Evolutionary conservation across 2,797 vertebrate species (phyloP).

Genomic region (Clarias platycephalus): DNA sequence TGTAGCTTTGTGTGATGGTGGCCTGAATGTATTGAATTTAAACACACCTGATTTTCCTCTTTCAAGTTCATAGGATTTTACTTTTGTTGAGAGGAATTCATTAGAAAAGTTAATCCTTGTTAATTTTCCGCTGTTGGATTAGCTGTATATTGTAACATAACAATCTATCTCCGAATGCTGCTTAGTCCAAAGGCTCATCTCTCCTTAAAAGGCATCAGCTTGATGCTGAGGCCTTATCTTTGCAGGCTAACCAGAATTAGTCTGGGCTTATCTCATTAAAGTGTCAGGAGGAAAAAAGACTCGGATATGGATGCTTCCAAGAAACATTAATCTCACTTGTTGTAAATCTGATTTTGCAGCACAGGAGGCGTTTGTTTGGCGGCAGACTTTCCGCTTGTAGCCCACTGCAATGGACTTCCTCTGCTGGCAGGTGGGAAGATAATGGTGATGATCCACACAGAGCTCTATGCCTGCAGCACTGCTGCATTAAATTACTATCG

Average conservation of each 20-base stretch:
- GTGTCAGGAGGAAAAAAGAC: conserved; percentile 45
- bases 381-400: conserved; percentile 49
- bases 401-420: conserved; percentile 54
- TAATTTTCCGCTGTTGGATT: conserved; percentile 72
- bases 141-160: conserved; percentile 60
- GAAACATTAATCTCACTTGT: conserved; percentile 71
- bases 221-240: conserved; percentile 57
- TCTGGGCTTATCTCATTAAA: conserved; percentile 61
- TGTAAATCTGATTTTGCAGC: conserved; percentile 60
- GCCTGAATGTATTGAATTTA: conserved; percentile 38
- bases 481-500: conserved; percentile 66
- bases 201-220: conserved; percentile 74
- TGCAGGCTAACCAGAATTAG: conserved; percentile 58
- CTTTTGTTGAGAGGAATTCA: conserved; percentile 63
- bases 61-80: conserved; percentile 62
- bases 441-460: conserved; percentile 62
- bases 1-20: conserved; percentile 26
- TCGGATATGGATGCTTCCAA: conserved; percentile 63
- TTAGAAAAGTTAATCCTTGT: conserved; percentile 69
- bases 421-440: conserved; percentile 60
- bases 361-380: conserved; percentile 49
- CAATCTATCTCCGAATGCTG: conserved; percentile 58
- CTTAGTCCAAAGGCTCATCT: conserved; percentile 52
- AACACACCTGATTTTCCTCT: conserved; percentile 59
- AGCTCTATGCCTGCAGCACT: conserved; percentile 63